These are phyloP conservation scores for Sturnira hondurensis DNA, from an alignment of 2,113 vertebrate genomes.

Conservation along the genomic window DNA sequence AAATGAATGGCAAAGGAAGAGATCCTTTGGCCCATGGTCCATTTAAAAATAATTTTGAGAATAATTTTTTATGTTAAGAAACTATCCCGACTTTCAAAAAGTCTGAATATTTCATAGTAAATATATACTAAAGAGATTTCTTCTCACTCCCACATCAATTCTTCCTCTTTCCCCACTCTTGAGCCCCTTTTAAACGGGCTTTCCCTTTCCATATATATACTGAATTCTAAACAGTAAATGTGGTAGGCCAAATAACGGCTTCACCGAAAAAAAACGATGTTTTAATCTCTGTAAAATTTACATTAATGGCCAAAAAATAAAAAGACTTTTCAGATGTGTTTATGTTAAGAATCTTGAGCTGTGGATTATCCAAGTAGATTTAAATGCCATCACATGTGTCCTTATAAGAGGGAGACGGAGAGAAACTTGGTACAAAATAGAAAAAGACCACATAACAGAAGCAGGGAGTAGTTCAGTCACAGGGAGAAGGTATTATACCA, in stretches of 20 bases:
- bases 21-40: background rate
- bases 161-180: background rate
- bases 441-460: background rate
- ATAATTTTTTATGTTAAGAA: background rate
- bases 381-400: background rate
- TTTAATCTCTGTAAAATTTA: background rate
- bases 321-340: background rate
- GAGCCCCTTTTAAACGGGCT: background rate
- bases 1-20: background rate
- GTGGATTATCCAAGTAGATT: background rate
- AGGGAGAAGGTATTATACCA: background rate
- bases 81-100: background rate
- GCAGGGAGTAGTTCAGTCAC: background rate
- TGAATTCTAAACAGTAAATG: background rate
- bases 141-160: background rate
- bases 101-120: background rate
- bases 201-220: background rate
- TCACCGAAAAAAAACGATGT: background rate
- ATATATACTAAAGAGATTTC: background rate
- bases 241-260: background rate
- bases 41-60: background rate
- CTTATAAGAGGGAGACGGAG: background rate
- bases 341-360: background rate
- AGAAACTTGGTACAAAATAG: background rate
- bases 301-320: background rate